Conservation (phyloP, 2,797 vertebrate genomes). For the Cuculus canorus region DNA sequence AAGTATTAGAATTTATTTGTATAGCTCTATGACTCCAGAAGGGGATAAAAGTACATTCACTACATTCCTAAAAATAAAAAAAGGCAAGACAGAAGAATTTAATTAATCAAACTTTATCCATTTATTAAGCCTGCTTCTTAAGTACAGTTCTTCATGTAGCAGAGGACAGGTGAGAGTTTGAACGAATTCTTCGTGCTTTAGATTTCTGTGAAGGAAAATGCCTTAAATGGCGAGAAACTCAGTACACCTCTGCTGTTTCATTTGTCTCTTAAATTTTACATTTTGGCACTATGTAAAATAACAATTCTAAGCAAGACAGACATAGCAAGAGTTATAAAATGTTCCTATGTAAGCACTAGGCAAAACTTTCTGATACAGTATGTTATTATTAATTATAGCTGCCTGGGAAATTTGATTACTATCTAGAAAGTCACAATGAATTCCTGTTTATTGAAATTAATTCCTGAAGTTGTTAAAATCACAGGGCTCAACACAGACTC, state of each 20-base stretch:
- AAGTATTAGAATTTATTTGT: constrained; percentile 4
- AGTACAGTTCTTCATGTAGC: background rate
- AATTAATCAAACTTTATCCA: constrained; percentile 12
- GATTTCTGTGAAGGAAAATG: constrained; percentile 7
- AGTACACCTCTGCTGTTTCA: background rate
- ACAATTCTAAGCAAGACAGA: background rate
- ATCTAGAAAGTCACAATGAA: background rate
- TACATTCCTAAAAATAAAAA: background rate
- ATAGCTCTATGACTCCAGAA: background rate
- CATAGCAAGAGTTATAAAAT: background rate
- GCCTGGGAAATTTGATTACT: background rate
- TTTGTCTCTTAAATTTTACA: constrained; percentile 30
- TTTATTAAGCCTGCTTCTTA: constrained; percentile 3
- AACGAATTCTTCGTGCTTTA: background rate
- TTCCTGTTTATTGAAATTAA: background rate
- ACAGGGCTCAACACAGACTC: fast-evolving
- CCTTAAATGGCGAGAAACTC: constrained; percentile 41
- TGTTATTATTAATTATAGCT: background rate
- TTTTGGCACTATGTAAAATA: constrained; percentile 27
- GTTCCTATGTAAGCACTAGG: background rate
- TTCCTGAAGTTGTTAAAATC: background rate
- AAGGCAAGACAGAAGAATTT: constrained; percentile 1
- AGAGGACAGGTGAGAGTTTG: constrained; percentile 45
- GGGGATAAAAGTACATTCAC: background rate
- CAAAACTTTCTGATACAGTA: background rate